Base-by-base conservation (phyloP, 53 echinoderm and acorn worm species). In the Crossaster papposus region DNA sequence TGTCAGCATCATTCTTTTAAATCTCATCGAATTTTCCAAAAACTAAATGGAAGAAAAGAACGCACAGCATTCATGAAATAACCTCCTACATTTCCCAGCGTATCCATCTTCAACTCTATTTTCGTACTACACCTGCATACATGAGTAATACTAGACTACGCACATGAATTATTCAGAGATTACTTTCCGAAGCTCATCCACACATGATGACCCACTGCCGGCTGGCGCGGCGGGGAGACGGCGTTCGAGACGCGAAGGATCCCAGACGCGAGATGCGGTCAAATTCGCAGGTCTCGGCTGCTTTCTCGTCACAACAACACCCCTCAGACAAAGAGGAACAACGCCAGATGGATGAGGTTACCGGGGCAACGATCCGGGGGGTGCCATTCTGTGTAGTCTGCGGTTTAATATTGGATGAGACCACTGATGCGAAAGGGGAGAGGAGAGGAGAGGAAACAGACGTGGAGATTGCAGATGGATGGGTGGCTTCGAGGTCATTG, bases 281-380 rank as follows among this genome's bases (percentile, higher is more conserved):
- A 20, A 7, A 20, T 15, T 58, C 22, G 2, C 15, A 58, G 58
- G n/a, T n/a, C n/a, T n/a, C 58, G 17, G 58, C 58, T 20, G 58
- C 58, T 58, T 17, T 58, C 58, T 68, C 68, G 28, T 26, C 68
- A 68, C 68, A 68, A 68, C 68, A 68, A 26, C 17, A 9, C 11
- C 72, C 24, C 72, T 65, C 44, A 83, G 65, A 83, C 83, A 83
- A 84, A 84, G 72, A 36, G 14, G 36, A 51, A 84, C 30, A 54
- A 76, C 2, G 62, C 81, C 22, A 84, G 72, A 72, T 72, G 54
- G 84, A 84, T 84, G 84, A 65, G 65, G 84, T 84, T 84, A 84
- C 84, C 72, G 72, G 6, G 84, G 84, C 52, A 72, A 84, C 71
- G 72, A 72, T 72, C 7, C 8, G 0, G 22, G 84, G 79, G 70